A percentile compares a stretch with the other conserved stretches of the same genome.
Conservation (phyloP, 2,113 vertebrate species). For the Alexandromys fortis region DNA sequence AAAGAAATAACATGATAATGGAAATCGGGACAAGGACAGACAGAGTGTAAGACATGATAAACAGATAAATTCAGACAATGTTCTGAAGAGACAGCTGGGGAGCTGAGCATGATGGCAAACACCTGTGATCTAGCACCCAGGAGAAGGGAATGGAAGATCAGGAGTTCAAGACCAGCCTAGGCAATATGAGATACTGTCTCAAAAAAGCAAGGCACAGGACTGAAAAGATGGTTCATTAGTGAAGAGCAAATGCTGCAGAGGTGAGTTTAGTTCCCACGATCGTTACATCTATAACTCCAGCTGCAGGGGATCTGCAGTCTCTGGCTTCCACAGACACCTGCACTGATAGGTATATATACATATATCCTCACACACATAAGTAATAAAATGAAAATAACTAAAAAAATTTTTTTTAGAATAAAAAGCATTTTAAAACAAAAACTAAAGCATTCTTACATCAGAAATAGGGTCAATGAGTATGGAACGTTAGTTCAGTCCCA, state of each 20-base stretch:
- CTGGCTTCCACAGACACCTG: not conserved
- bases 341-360: not conserved
- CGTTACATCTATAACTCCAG: not conserved
- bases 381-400: not conserved
- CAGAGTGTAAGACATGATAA: not conserved
- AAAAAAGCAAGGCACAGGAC: not conserved
- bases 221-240: not conserved
- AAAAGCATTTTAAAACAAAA: not conserved
- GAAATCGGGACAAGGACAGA: not conserved
- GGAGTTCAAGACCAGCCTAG: not conserved
- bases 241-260: not conserved
- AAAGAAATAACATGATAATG: slow-evolving; percentile 28
- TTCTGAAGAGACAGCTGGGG: not conserved
- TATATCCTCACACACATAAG: not conserved
- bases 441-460: not conserved
- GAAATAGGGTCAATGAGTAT: not conserved
- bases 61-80: not conserved
- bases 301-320: not conserved
- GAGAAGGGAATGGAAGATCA: not conserved
- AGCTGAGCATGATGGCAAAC: not conserved
- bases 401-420: not conserved
- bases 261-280: not conserved
- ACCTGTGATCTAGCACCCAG: not conserved
- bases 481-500: not conserved
- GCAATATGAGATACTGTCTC: not conserved